Base-by-base conservation (phyloP, 2,113 vertebrate species). In the Cygnus buccinator region DNA sequence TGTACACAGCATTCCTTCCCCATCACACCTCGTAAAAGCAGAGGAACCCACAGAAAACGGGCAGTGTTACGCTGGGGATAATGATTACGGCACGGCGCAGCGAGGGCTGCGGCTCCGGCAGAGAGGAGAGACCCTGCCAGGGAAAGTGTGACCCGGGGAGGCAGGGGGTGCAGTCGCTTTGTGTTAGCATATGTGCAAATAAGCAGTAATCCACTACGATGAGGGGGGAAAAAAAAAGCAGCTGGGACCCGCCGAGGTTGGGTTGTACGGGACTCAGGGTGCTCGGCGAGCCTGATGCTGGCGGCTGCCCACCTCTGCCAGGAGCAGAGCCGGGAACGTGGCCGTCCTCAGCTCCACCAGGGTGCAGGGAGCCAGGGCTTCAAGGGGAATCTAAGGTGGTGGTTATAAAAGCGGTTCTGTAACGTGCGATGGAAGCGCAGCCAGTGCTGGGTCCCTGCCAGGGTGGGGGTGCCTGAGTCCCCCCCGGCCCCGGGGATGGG, bases 1-100 rank as follows among this genome's bases (percentile, higher is more conserved):
- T 71, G 62, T 79, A 84, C 71, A 85, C 88, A 82, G 46, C 95
- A 96, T 95, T 96, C 96, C 93, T 97, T 95, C 91, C 86, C 94
- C 83, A 61, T 94, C 85, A 70, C 95, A 96, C 95, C 95, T 96
- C 37, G 0, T 97, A 96, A 97, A 97, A 89, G 35, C 0, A 48
- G 8, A 1, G 84, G 93, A 81, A 58, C 91, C 72, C 80, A 26
- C 74, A 59, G 74, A 76, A 73, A 57, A 61, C 0, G 1, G 55
- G 74, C 87, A 31, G 62, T 67, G 65, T 70, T 87, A 37, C 50
- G 14, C 31, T 0, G 5, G 43, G 77, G 93, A 75, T 92, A 91
- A 96, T 57, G 90, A 93, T 61, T 41, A 28, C 2, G 26, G 72
- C 17, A 5, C 0, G 1, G 87, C 59, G 72, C 52, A 23, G 54